Conservation (phyloP, 92 coral and sea anemone species). For the Chrysogorgia sp. region DNA sequence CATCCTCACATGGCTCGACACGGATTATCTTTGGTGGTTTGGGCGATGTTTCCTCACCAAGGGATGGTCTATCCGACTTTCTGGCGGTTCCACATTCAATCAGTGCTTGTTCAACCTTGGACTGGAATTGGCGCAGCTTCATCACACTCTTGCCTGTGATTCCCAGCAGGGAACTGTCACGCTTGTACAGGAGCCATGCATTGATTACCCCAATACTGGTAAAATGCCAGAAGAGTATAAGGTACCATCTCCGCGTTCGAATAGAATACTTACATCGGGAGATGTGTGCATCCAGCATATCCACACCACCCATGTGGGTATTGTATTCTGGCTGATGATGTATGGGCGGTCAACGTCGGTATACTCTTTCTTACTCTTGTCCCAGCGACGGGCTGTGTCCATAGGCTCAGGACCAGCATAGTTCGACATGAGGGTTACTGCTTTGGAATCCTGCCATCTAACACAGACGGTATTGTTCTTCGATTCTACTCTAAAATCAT, state of each 20-base stretch:
- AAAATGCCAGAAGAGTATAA: conserved; percentile 12
- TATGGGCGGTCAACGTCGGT: conserved; percentile 25
- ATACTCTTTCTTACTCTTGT: conserved; percentile 14
- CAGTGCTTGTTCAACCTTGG: background rate
- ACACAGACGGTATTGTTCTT: conserved; percentile 11
- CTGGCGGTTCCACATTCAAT: background rate
- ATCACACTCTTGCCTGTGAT: background rate
- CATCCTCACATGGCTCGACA: conserved; percentile 8
- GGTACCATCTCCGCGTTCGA: conserved; percentile 30
- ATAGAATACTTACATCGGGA: background rate
- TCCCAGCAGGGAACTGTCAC: conserved; percentile 11
- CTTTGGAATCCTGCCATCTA: conserved; percentile 28
- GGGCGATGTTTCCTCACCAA: background rate
- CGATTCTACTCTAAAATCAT: conserved; percentile 17
- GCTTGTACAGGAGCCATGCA: conserved; percentile 33
- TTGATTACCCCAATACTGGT: conserved; percentile 12
- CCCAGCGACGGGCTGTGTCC: conserved; percentile 36
- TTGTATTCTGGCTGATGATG: conserved; percentile 24
- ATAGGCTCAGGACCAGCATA: conserved; percentile 36
- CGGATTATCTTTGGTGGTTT: background rate
- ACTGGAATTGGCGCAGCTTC: conserved; percentile 33
- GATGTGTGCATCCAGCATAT: conserved; percentile 25
- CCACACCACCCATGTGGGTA: conserved; percentile 38
- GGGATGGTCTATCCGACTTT: conserved; percentile 16
- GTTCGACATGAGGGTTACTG: conserved; percentile 25